Conservation (phyloP, 2,113 vertebrate genomes). For the Catagonus wagneri region DNA sequence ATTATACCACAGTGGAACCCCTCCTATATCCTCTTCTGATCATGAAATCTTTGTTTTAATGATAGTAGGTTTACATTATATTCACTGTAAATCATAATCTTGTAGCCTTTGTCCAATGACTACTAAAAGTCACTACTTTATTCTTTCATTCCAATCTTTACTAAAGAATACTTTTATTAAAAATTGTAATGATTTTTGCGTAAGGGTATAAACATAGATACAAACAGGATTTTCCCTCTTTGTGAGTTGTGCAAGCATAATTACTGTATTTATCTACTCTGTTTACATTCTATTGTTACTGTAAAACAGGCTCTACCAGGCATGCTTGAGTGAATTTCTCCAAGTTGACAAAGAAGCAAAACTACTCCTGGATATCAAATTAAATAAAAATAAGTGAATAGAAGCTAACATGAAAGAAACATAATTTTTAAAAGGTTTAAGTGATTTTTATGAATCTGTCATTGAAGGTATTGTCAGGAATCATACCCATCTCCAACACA, state of each 20-base stretch:
- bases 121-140: slow-evolving; percentile 2
- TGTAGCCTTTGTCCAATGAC: not conserved
- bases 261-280: not conserved
- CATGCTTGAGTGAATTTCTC: not conserved
- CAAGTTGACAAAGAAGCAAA: slow-evolving; percentile 7
- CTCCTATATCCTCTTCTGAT: not conserved
- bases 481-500: not conserved
- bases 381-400: slow-evolving; percentile 64
- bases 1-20: too few relatives aligned
- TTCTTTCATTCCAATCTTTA: not conserved
- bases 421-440: slow-evolving; percentile 38
- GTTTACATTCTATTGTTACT: not conserved
- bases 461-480: slow-evolving; percentile 19
- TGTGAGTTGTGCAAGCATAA: not conserved
- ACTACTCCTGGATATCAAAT: slow-evolving; percentile 37
- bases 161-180: slow-evolving; percentile 19
- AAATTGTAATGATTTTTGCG: slow-evolving; percentile 31
- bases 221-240: not conserved
- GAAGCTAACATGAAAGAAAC: slow-evolving; percentile 13
- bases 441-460: slow-evolving; percentile 29
- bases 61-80: not conserved
- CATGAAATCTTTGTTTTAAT: not conserved
- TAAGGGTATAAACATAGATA: slow-evolving; percentile 1
- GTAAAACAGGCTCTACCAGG: not conserved
- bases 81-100: not conserved